phyloP scores from a whole-genome alignment of 2,113 vertebrate species.

The Cottus gobio region DNA sequence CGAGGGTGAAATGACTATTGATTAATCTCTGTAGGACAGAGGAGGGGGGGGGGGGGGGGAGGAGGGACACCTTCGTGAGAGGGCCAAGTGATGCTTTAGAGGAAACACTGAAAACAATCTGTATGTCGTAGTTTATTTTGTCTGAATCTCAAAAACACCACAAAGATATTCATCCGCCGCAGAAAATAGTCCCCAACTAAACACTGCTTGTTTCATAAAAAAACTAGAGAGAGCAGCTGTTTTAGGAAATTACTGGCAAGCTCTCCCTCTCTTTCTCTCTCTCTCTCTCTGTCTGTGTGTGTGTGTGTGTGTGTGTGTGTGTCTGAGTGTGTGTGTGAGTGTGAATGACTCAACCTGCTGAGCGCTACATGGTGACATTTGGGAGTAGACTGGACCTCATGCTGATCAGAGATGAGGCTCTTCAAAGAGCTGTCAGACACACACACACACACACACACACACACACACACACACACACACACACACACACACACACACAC shows the following conservation, averaged over 20 bases:
- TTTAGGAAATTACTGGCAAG: neutral
- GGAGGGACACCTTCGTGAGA: too few species aligned
- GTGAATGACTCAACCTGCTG: conserved; percentile 32
- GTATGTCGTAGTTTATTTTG: neutral
- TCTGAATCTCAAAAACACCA: neutral
- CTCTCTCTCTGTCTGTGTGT: neutral
- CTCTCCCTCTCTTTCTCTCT: neutral
- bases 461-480: conserved; percentile 3
- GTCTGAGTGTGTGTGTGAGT: conserved; percentile 7
- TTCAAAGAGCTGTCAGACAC: conserved; percentile 37
- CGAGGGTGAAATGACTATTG: conserved; percentile 67
- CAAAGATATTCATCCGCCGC: neutral
- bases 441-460: conserved; percentile 24
- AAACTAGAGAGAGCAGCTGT: neutral
- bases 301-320: conserved; percentile 8
- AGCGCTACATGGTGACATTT: conserved; percentile 64
- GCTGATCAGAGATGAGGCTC: conserved; percentile 55
- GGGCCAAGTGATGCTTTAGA: conserved; percentile 19
- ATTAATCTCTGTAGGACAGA: conserved; percentile 58
- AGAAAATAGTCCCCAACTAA: conserved; percentile 7
- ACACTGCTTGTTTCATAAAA: neutral
- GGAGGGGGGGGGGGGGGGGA: neutral
- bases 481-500: too few species aligned
- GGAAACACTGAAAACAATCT: conserved; percentile 8
- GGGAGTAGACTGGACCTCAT: conserved; percentile 54